Base-by-base conservation (phyloP, 37 sponge, comb jelly and placozoan genomes). In the Lycopodina hypogea region DNA sequence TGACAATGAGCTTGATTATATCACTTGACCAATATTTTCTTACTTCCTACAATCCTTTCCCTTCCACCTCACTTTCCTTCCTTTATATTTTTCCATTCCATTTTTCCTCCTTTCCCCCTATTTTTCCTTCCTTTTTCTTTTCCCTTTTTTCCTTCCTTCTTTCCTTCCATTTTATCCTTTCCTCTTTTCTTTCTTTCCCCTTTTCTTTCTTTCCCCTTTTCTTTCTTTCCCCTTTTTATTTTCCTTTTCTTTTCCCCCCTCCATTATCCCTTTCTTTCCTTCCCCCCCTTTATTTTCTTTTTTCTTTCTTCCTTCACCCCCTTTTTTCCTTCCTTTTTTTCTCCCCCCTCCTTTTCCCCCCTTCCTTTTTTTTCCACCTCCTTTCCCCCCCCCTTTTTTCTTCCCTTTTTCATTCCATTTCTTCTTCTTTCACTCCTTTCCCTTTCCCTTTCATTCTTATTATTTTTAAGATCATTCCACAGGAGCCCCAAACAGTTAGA, bases 151-250 rank as follows among this genome's bases (percentile, higher is more conserved):
- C 9, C 48, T 9, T 12, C 48, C 3, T 35, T 23, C 8, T 63
- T n/a, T 34, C 75, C n/a, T 86, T 80, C 35, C 24, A 60, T 28
- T 4, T 17, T 60, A 23, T 60, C 61, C 61, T 60, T 17, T 28
- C 17, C 29, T 28, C 17, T 28, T 17, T 17, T 17, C 61, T 7
- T 17, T 60, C 12, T 17, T 17, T 28, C 17, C 61, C 12, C 61
- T 17, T 28, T 28, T 4, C n/a, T 23, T 7, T 23, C 29, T 17
- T 12, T 17, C 17, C 61, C 12, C 61, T 12, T 60, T 12, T 17
- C 12, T 17, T 6, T 60, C 61, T 6, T 6, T 17, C n/a, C 18
- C 60, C 60, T 12, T 12, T 59, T 28, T 17, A n/a, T n/a, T n/a
- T n/a, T n/a, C n/a, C n/a, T n/a, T n/a, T n/a, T n/a, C n/a, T n/a